A percentile compares a stretch with the other conserved stretches of the same genome.
These are phyloP conservation scores for Oreochromis spilurus DNA, from an alignment of 2,113 vertebrate species.

Conservation along the genomic window DNA sequence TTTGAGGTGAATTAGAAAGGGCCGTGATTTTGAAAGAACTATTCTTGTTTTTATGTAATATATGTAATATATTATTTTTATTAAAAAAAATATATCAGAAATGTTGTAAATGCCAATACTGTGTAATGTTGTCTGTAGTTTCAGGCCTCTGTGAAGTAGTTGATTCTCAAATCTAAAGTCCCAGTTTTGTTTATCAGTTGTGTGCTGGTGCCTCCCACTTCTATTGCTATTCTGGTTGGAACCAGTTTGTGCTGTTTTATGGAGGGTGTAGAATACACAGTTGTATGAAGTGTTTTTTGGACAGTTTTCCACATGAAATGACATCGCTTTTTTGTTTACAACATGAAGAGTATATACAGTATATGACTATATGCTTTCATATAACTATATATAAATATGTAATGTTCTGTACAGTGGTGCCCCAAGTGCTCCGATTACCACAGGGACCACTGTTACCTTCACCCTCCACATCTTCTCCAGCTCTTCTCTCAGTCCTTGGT, in stretches of 20 bases:
- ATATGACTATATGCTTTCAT: neutral
- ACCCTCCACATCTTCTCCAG: neutral
- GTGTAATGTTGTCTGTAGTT: neutral
- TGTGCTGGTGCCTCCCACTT: neutral
- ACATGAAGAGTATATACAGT: neutral
- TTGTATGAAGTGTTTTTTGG: neutral
- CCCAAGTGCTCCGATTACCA: neutral
- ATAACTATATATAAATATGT: neutral
- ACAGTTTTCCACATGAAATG: neutral
- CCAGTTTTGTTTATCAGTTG: neutral
- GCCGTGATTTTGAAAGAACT: accelerated
- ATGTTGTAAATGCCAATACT: neutral
- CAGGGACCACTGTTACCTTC: neutral
- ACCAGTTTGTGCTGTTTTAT: neutral
- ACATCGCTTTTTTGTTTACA: neutral
- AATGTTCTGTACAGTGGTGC: neutral
- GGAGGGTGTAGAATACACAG: neutral
- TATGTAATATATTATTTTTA: neutral
- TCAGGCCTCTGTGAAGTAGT: neutral
- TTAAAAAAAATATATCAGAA: neutral
- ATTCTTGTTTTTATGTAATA: neutral
- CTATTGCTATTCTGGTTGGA: neutral
- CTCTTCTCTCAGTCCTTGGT: neutral
- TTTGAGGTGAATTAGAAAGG: neutral
- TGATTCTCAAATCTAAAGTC: neutral